phyloP scores from a whole-genome alignment of 2,113 vertebrate species.

The Pelodiscus sinensis region DNA sequence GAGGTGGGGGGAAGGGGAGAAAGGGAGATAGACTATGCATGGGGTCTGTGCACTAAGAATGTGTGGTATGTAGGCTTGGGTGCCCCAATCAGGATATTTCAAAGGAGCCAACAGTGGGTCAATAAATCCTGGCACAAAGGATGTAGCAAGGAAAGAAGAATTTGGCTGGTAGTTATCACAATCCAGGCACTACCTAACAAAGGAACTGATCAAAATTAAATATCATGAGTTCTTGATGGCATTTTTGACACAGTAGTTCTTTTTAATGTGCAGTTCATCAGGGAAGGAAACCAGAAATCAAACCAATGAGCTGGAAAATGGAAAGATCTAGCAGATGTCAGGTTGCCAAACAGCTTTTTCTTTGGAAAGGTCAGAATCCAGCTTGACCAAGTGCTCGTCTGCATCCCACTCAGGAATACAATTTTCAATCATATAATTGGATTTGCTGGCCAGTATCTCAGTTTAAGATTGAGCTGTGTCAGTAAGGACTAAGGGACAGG shows the following conservation, averaged over 20 bases:
- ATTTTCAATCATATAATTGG: background rate
- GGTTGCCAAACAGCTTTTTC: background rate
- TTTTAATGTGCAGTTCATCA: background rate
- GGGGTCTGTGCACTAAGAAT: background rate
- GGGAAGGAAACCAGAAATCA: background rate
- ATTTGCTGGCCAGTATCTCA: background rate
- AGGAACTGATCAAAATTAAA: background rate
- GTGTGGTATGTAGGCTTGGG: background rate
- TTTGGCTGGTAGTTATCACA: background rate
- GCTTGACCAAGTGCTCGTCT: background rate
- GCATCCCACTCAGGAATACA: background rate
- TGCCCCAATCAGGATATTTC: background rate
- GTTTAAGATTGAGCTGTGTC: constrained; percentile 12
- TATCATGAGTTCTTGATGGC: background rate
- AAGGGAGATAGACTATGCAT: background rate
- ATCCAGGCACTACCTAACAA: constrained; percentile 16
- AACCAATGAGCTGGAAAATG: background rate
- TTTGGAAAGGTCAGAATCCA: background rate
- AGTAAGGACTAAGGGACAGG: constrained; percentile 1
- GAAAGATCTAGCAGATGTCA: background rate
- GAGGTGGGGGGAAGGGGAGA: background rate
- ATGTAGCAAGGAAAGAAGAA: constrained; percentile 3
- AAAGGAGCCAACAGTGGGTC: background rate
- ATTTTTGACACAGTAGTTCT: background rate
- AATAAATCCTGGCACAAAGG: background rate